Conservation (phyloP, 2,888 invertebrate species). For the Pheosia tremula region DNA sequence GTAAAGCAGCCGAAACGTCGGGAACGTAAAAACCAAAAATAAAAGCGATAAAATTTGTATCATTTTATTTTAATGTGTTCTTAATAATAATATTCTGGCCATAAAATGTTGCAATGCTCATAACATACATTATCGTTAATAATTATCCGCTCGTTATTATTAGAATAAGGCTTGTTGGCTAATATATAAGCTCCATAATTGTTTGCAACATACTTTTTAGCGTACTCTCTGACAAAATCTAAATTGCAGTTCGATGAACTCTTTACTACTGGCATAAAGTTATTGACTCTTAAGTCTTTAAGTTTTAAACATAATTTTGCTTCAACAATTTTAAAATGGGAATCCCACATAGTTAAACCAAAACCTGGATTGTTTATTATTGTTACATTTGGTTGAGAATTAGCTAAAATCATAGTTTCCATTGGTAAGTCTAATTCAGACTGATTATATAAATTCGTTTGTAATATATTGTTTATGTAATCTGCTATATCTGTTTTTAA, state of each 20-base stretch:
- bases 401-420: conserved; percentile 22
- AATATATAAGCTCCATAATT: conserved; percentile 32
- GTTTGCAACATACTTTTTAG: conserved; percentile 23
- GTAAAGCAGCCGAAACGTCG: no score
- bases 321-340: conserved; percentile 29
- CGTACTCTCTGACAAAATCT: conserved; percentile 19
- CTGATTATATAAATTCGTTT: conserved; percentile 6
- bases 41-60: no score
- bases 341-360: conserved; percentile 34
- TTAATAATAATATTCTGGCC: conserved; percentile 26
- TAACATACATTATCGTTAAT: conserved; percentile 14
- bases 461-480: conserved; percentile 12
- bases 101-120: conserved; percentile 25
- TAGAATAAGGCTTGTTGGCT: conserved; percentile 18
- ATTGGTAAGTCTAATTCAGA: conserved; percentile 17
- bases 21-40: no score
- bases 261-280: conserved; percentile 37
- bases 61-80: not conserved
- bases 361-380: conserved; percentile 27
- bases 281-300: conserved; percentile 22
- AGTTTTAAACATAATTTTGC: conserved; percentile 31
- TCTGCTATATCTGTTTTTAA: conserved; percentile 17
- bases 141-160: conserved; percentile 22
- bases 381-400: conserved; percentile 11
- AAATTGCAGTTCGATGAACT: conserved; percentile 17